phyloP scores from a whole-genome alignment of 2,797 vertebrate species.

The Paratrypauchen microcephalus region DNA sequence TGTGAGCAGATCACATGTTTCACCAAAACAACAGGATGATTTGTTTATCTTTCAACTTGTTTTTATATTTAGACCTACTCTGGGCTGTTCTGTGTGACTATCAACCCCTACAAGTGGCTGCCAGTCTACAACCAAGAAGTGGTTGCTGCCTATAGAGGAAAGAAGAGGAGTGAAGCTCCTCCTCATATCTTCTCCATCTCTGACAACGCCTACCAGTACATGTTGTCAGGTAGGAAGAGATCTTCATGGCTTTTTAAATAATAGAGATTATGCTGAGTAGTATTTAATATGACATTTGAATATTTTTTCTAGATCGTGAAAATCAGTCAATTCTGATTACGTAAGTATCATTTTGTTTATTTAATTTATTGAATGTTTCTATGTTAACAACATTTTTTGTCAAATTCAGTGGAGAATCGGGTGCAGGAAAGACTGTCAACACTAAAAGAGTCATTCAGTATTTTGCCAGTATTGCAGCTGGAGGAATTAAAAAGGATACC shows the following conservation, averaged over 20 bases:
- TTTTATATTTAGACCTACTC: slow-evolving; percentile 78
- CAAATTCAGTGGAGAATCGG: slow-evolving; percentile 86
- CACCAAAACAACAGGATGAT: not conserved
- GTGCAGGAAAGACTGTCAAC: slow-evolving; percentile 92
- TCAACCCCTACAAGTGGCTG: slow-evolving; percentile 89
- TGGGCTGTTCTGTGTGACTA: slow-evolving; percentile 86
- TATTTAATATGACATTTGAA: not conserved
- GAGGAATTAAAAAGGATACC: slow-evolving; percentile 82
- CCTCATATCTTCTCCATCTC: slow-evolving; percentile 91
- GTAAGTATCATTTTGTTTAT: slow-evolving; percentile 69
- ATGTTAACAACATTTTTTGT: not conserved
- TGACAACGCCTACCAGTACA: slow-evolving; percentile 74
- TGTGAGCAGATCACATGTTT: not conserved
- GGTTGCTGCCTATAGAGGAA: slow-evolving; percentile 85
- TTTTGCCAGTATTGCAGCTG: slow-evolving; percentile 89
- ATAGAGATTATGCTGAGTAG: not conserved
- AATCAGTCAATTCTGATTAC: slow-evolving; percentile 93
- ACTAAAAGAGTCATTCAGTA: slow-evolving; percentile 93
- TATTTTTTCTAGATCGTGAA: slow-evolving; percentile 79
- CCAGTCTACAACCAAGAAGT: slow-evolving; percentile 87
- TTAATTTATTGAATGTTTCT: not conserved
- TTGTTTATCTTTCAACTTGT: not conserved
- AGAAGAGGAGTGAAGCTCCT: slow-evolving; percentile 87
- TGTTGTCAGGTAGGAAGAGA: slow-evolving; percentile 67
- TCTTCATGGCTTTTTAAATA: not conserved